These are phyloP conservation scores for Glaucomys volans DNA, from an alignment of 2,113 vertebrate genomes.

Conservation along the genomic window DNA sequence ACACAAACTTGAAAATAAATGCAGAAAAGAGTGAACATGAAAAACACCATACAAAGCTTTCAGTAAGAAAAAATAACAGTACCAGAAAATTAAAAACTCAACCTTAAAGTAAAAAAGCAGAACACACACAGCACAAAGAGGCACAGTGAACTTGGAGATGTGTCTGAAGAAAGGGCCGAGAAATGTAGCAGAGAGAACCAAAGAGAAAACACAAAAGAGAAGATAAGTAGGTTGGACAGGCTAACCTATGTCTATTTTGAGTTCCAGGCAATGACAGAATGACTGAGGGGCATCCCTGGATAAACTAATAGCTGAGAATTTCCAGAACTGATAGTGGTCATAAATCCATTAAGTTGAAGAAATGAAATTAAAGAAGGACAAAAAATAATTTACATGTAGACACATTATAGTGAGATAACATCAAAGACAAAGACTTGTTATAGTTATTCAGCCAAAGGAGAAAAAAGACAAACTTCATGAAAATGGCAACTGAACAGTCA, in stretches of 20 bases:
- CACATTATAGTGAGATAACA: neutral
- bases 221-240: neutral
- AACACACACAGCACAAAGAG: neutral
- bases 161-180: neutral
- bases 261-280: neutral
- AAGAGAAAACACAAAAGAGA: neutral
- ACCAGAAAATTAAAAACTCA: conserved; percentile 25
- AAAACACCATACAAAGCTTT: neutral
- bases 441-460: neutral
- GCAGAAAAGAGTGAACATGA: neutral
- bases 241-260: too few species aligned
- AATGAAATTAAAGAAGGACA: conserved; percentile 47
- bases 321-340: neutral
- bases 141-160: neutral
- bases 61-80: neutral
- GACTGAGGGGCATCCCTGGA: neutral
- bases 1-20: neutral
- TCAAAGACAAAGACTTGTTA: neutral
- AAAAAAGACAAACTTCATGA: conserved; percentile 26
- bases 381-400: conserved; percentile 1
- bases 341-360: conserved; percentile 20
- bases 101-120: conserved; percentile 24
- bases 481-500: neutral
- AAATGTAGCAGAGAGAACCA: neutral
- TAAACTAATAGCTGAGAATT: neutral